Evolutionary conservation across 2,797 vertebrate genomes (phyloP), one percentile per base, ranked within the genome.

Genomic region (Propithecus deckenii): DNA sequence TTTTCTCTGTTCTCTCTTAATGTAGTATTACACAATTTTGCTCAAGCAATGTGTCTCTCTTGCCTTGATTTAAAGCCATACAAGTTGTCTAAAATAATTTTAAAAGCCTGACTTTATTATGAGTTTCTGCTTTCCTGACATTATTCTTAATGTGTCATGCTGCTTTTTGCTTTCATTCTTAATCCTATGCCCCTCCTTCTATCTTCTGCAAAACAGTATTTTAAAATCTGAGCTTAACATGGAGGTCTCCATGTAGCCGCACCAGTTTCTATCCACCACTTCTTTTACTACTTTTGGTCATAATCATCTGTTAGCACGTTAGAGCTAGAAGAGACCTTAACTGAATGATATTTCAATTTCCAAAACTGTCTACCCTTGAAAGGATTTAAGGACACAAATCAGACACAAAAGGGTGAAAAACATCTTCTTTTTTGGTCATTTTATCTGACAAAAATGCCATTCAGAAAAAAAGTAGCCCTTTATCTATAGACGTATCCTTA

Each of bases 81-180:
- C 2, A 50, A 71, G 43, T 35, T 84, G 57, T 63, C 94, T 61
- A 74, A 84, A 95, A 67, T 95, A 48, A 89, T 83, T 95, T 86
- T 83, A 81, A 94, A 94, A 93, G 23, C 25, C 30, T 85, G 11
- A 52, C 11, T 65, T 63, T 84, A 69, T 80, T 71, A 55, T 74
- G 28, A 86, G 32, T 75, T 96, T 96, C 80, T 95, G 32, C 41
- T 91, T 96, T 76, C n/a, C 41, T 81, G 83, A 76, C 11, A 72
- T 85, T 71, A 86, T 43, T 91, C 67, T 71, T 86, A 89, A 92
- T 86, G 69, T n/a, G 23, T 76, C 79, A 95, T 65, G 14, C 18
- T 91, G 48, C 50, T 65, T 78, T 96, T 63, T 63, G 35, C 88
- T 92, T 89, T 95, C 32, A 85, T 76, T 78, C 61, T 94, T 89